Evolutionary conservation across 2,113 vertebrate genomes (phyloP), one percentile per base, ranked within the genome.

Genomic region (Lampris incognitus): DNA sequence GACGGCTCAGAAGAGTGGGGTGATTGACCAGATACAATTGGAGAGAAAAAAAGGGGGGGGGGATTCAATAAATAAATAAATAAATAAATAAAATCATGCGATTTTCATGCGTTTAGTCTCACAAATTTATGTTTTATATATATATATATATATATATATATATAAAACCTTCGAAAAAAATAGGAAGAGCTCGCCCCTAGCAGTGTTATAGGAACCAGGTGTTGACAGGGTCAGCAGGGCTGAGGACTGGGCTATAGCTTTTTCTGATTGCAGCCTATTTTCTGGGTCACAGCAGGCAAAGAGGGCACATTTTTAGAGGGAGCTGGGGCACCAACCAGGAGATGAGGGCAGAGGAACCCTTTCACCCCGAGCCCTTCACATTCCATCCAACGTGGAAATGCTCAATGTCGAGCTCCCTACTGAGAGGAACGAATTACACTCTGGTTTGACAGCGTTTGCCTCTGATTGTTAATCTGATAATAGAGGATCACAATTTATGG

Each of bases 171-270:
- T 7, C 50, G 72, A 63, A 69, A 72, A 59, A 78, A 79, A 72
- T 55, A 58, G 63, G 69, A 61, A 39, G 55, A 72, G 24, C 0
- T 8, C 36, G 11, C 77, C 72, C 42, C 70, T 81, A 49, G 65
- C 68, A 8, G 71, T 54, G 57, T 89, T 90, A 93, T 89, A 51
- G 46, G 82, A 92, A 87, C 86, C 92, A 93, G 87, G 89, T 91
- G 92, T 40, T 4, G 72, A 69, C 79, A 76, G 72, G 82, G 80
- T 84, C 67, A 67, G 58, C 3, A 59, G 74, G 69, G 70, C 75
- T 49, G 50, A 61, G 50, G 69, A 65, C 48, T 2, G 61, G 56
- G 38, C 64, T 67, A 38, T 59, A 58, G 67, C 87, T 93, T 92
- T 42, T 87, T 90, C 69, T 75, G 51, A 92, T 92, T 92, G 75